Evolutionary conservation across 2,888 invertebrate species (phyloP).

Genomic region (Scaptomyza caliginosa): DNA sequence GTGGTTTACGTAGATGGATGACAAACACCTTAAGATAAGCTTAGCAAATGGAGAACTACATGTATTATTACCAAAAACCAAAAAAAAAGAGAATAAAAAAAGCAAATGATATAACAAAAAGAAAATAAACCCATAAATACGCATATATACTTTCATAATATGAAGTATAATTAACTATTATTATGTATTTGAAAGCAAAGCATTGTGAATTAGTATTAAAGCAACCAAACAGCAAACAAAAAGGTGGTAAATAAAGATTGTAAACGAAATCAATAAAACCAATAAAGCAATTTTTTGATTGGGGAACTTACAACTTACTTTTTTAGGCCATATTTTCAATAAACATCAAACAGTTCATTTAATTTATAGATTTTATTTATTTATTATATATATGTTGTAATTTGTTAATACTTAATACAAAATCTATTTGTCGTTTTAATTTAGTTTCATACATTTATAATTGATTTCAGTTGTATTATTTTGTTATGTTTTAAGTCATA

Average conservation of each 20-base stretch:
- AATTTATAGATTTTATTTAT: constrained; percentile 24
- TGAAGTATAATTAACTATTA: constrained; percentile 70
- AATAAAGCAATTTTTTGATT: neutral
- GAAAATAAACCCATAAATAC: constrained; percentile 41
- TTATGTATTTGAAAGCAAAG: constrained; percentile 76
- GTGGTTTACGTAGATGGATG: constrained; percentile 31
- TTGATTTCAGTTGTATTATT: constrained; percentile 57
- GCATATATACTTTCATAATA: constrained; percentile 64
- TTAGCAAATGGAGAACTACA: constrained; percentile 50
- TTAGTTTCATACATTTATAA: constrained; percentile 58
- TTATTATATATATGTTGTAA: constrained; percentile 49
- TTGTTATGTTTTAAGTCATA: constrained; percentile 38
- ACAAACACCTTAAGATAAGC: constrained; percentile 45
- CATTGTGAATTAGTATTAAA: constrained; percentile 77
- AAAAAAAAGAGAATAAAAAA: constrained; percentile 16
- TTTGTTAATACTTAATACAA: constrained; percentile 68
- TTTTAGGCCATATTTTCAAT: too few relatives aligned
- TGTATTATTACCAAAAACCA: constrained; percentile 40
- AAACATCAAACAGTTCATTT: neutral
- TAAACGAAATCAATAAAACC: constrained; percentile 50
- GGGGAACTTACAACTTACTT: neutral
- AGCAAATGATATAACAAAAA: constrained; percentile 5
- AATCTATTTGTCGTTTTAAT: constrained; percentile 57
- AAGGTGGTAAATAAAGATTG: constrained; percentile 67
- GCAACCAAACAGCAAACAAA: constrained; percentile 63